Base-by-base conservation (phyloP, 2,113 vertebrate species). In the Eupsittula cactorum region DNA sequence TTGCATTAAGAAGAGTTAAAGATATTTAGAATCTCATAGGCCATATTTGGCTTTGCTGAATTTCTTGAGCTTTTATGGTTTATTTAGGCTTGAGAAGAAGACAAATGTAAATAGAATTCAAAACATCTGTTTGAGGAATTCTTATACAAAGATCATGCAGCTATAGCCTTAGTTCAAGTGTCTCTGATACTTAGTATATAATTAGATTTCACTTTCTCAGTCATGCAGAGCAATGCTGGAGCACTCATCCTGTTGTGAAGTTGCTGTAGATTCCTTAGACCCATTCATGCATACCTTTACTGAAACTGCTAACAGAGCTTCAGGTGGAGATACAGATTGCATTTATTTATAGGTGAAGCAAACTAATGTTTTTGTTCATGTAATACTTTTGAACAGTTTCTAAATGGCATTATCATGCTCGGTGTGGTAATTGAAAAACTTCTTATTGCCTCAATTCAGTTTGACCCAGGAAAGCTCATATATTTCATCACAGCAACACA, bases 341-440 rank as follows among this genome's bases (percentile, higher is more conserved):
- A 3, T 76, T 70, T 63, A 15, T 55, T 80, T 69, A 31, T 42
- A 2, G 1, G 2, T 10, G 35, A 47, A 42, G 18, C 9, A 50
- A 33, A 41, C 13, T 20, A 35, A 19, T 1, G 0, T 13, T 76
- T 82, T 29, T 67, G 7, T 24, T 57, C 3, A 3, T 19, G 4
- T 64, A 13, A 27, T 27, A 3, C 10, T 70, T 83, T 64, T 67
- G 11, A 59, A 25, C 8, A 7, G 6, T 46, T 86, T 86, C 37
- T 49, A 31, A 81, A 29, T 52, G 28, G 4, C 1, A 2, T 31
- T 42, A 3, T 62, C 1, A 1, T 27, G 14, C 16, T 8, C 2
- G 3, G 6, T 50, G 16, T 62, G 33, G 37, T 28, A 60, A 65
- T 28, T 41, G 0, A 39, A 53, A 21, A 41, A 9, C 16, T 52